phyloP scores from a whole-genome alignment of 2,797 vertebrate species.

The Platyrinchus mystaceus region DNA sequence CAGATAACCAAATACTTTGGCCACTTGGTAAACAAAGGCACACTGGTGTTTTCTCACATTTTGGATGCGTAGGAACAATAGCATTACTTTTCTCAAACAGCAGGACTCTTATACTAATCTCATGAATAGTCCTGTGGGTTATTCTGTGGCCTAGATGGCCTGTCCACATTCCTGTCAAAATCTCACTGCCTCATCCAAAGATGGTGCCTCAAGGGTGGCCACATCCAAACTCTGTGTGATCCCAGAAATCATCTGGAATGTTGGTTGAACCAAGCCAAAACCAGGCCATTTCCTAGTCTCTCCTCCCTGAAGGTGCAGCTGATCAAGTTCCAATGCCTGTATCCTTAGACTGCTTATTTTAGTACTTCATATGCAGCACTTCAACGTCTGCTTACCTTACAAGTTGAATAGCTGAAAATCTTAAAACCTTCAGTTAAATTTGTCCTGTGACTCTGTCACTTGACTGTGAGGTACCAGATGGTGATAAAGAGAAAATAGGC shows the following conservation, averaged over 20 bases:
- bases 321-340: background rate
- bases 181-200: background rate
- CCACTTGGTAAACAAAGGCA: background rate
- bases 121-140: background rate
- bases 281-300: background rate
- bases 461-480: conserved; percentile 50
- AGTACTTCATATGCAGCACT: background rate
- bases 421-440: conserved; percentile 39
- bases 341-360: background rate
- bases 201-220: background rate
- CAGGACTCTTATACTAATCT: background rate
- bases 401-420: background rate
- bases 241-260: background rate
- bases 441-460: background rate
- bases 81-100: background rate
- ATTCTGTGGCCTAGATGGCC: background rate
- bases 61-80: background rate
- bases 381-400: background rate
- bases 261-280: background rate
- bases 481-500: conserved; percentile 55
- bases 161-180: background rate
- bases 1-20: background rate
- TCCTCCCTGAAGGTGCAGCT: background rate
- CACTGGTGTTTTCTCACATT: background rate
- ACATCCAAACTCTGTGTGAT: background rate